Evolutionary conservation across 1,140 invertebrate genomes (phyloP), one percentile per base, ranked within the genome.

Genomic region (Lasioglossum albipes): DNA sequence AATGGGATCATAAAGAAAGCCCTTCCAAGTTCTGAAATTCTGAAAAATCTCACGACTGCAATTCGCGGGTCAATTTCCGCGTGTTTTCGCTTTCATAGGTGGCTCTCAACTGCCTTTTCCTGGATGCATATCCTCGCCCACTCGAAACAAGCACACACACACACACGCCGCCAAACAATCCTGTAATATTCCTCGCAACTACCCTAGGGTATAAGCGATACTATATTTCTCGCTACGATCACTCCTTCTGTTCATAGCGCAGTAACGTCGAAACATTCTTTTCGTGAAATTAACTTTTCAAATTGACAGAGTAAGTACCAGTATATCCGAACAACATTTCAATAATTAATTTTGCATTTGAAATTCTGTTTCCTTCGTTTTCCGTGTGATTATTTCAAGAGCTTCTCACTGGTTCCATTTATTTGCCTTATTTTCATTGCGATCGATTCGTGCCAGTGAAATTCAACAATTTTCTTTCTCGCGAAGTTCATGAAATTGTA

Each of bases 141-240:
- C 57, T 59, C 18, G 57, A 59, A 59, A 59, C 57, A 59, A 59
- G 20, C 54, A 57, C 18, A 6, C 54, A 9, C 18, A 0, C 18
- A 18, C 20, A 6, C 18, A 20, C 20, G 57, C 18, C 6, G 57
- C 20, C 57, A n/a, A 59, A 59, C 57, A 59, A n/a, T 59, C 57
- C 57, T n/a, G 57, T n/a, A 59, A 59, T 59, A 59, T 59, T 59
- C 57, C n/a, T 59, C 57, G 6, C 57, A n/a, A 59, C 57, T n/a
- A 59, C 57, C 57, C 0, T 5, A 6, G n/a, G n/a, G 20, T n/a
- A 59, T n/a, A 59, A 59, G 57, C 57, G 57, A 59, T 59, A 59
- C 57, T 59, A 9, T 59, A 20, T n/a, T 9, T n/a, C 7, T 20
- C 7, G 7, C n/a, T n/a, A n/a, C 18, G 18, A 59, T 59, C 20